phyloP scores from a whole-genome alignment of 2,113 vertebrate species.

The Parus major region DNA sequence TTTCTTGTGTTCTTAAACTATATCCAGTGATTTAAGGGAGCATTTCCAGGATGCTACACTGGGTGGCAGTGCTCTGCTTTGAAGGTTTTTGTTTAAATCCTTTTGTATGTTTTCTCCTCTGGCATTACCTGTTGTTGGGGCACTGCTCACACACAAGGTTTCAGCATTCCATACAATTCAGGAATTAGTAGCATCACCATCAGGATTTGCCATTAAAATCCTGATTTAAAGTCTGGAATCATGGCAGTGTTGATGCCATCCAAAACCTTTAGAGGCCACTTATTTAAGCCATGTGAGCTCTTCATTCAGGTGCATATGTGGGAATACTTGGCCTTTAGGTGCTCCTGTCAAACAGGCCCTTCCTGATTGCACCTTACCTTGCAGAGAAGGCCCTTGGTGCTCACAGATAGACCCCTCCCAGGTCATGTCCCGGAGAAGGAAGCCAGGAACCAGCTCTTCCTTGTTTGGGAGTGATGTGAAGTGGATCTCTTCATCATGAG shows the following conservation, averaged over 20 bases:
- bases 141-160: neutral
- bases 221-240: neutral
- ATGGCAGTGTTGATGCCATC: neutral
- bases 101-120: neutral
- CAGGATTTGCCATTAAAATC: neutral
- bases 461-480: constrained; percentile 73
- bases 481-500: constrained; percentile 77
- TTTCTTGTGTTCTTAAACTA: neutral
- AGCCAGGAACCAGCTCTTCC: constrained; percentile 72
- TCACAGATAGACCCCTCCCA: constrained; percentile 74
- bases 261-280: neutral
- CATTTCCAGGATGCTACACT: neutral
- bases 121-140: neutral
- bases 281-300: neutral
- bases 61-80: constrained; percentile 29
- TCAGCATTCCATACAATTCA: neutral
- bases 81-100: neutral
- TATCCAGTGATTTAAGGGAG: neutral
- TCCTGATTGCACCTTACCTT: constrained; percentile 82
- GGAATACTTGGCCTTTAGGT: constrained; percentile 21
- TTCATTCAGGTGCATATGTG: neutral
- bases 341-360: constrained; percentile 66
- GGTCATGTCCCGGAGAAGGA: constrained; percentile 73
- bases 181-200: neutral
- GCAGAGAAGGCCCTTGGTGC: constrained; percentile 76